Evolutionary conservation across 2,797 vertebrate genomes (phyloP).

Genomic region (Urocyon cinereoargenteus): DNA sequence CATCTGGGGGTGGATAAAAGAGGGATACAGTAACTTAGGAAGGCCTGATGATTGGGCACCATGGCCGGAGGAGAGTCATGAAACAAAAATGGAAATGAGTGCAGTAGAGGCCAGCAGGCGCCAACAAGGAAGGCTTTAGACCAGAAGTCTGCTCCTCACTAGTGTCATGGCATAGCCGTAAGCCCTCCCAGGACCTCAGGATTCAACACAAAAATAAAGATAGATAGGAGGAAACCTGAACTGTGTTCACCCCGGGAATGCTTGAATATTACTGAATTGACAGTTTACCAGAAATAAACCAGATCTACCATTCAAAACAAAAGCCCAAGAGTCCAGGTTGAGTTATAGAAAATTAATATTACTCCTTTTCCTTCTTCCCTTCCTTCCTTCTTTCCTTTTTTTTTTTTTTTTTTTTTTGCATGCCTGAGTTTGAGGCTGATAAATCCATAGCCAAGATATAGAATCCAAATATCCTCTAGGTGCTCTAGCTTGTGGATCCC

Average conservation of each 20-base stretch:
- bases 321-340: not conserved
- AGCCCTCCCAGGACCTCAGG: not conserved
- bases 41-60: not conserved
- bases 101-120: not conserved
- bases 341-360: not conserved
- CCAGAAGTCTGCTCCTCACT: not conserved
- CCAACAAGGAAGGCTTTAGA: not conserved
- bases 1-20: not conserved
- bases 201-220: not conserved
- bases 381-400: not conserved
- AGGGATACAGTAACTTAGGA: not conserved
- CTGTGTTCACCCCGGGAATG: not conserved
- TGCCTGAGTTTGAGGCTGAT: not conserved
- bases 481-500: not conserved
- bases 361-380: not conserved
- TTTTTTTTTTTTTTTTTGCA: not conserved
- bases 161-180: not conserved
- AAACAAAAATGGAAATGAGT: not conserved
- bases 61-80: not conserved
- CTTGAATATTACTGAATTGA: not conserved
- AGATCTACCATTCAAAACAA: not conserved
- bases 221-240: too few relatives aligned
- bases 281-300: not conserved
- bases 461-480: not conserved
- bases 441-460: not conserved